Base-by-base conservation (phyloP, 2,797 vertebrate genomes). In the Muscicapa striata region DNA sequence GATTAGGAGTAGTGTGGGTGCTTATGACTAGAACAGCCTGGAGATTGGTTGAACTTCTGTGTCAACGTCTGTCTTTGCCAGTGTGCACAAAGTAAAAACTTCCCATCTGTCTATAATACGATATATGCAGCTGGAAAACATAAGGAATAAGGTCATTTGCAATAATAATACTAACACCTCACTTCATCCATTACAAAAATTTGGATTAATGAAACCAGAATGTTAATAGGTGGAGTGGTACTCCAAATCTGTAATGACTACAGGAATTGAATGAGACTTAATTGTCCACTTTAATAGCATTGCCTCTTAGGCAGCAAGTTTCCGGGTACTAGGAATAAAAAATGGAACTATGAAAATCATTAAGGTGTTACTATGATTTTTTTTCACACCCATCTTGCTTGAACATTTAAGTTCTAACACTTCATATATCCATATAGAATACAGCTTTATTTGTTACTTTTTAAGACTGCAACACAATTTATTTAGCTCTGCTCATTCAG, bases 121-220 rank as follows among this genome's bases (percentile, higher is more conserved):
- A 74, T 43, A n/a, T 38, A n/a, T 55, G 68, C 26, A 34, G 51
- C 23, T 92, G 49, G 58, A 83, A 94, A 43, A 11, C 49, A 51
- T 67, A 91, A 87, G 29, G 80, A 81, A 75, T 61, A 83, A 45
- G 74, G 59, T 67, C 1, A 86, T 85, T 89, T 91, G 45, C 73
- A 86, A 68, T 77, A 91, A 80, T 87, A 59, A 61, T 76, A 92
- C n/a, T 78, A 96, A 63, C n/a, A 41, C 5, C 58, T 95, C 45
- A 22, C 52, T 88, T 92, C 13, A 90, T 41, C 64, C 27, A 72
- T 95, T 83, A 90, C 6, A 89, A 85, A 96, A 79, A 38, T 75
- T 92, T 92, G 84, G n/a, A 91, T 90, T 96, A 57, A 74, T 89
- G 89, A 90, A 89, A 46, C 52, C 40, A 48, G 49, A 51, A 72